Percentiles rank a stretch among this genome's conserved stretches.
Conservation (phyloP, 2,888 invertebrate genomes). For the Stenoptilia bipunctidactyla region DNA sequence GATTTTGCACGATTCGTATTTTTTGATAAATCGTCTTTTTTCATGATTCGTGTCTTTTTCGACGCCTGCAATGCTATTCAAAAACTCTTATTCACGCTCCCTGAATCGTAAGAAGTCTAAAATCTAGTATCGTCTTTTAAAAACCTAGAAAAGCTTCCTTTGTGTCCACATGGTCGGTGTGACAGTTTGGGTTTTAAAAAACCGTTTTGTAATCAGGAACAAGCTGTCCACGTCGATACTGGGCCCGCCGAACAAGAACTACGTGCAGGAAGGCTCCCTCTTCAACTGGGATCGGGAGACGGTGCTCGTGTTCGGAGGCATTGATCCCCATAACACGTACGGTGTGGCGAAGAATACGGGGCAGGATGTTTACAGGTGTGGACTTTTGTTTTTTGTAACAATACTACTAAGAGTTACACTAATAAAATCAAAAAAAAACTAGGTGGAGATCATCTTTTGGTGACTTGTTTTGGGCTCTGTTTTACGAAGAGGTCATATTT, state of each 20-base stretch:
- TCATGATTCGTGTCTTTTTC: too few species aligned
- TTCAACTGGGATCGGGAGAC: conserved; percentile 72
- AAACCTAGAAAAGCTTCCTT: too few species aligned
- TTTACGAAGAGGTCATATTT: too few species aligned
- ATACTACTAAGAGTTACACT: too few species aligned
- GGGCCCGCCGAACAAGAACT: conserved; percentile 59
- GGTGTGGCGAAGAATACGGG: conserved; percentile 71
- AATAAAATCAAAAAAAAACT: too few species aligned
- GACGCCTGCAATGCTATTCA: not conserved
- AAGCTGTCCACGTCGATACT: conserved; percentile 52
- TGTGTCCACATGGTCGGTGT: too few species aligned
- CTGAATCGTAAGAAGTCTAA: conserved; percentile 4
- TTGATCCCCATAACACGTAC: conserved; percentile 73
- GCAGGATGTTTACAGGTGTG: conserved; percentile 71
- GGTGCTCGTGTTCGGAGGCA: conserved; percentile 77
- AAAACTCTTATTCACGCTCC: conserved; percentile 3
- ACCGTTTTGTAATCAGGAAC: conserved; percentile 32
- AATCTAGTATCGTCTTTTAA: too few species aligned
- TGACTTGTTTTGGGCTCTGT: too few species aligned
- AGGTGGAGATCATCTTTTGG: too few species aligned
- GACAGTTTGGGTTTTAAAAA: not conserved
- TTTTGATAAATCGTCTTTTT: too few species aligned
- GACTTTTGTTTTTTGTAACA: too few species aligned
- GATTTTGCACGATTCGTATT: too few species aligned
- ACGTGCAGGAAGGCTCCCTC: conserved; percentile 59